phyloP scores from a whole-genome alignment of 2,888 invertebrate species.

The Pomacea canaliculata region DNA sequence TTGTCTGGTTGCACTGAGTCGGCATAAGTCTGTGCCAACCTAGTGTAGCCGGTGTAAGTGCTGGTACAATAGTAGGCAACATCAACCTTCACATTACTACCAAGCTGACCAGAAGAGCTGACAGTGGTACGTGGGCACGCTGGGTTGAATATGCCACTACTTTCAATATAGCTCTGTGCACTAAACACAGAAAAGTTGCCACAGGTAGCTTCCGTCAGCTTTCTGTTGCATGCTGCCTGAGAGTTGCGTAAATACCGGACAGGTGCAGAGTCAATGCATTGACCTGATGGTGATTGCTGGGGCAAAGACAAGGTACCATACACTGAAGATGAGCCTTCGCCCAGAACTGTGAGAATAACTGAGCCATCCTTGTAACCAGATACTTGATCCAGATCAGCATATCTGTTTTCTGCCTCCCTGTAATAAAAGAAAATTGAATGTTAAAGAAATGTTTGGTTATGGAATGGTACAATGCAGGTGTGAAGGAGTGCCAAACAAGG shows the following conservation, averaged over 20 bases:
- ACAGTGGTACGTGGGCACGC: slow-evolving; percentile 35
- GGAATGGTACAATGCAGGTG: too few species aligned
- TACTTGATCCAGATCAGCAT: slow-evolving; percentile 18
- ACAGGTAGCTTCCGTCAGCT: slow-evolving; percentile 46
- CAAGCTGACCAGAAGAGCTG: slow-evolving; percentile 2
- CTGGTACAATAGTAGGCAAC: slow-evolving; percentile 49
- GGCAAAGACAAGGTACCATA: slow-evolving; percentile 55
- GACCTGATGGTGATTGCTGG: slow-evolving; percentile 48
- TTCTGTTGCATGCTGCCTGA: slow-evolving; percentile 45
- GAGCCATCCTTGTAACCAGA: slow-evolving; percentile 46
- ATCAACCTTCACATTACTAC: slow-evolving; percentile 29
- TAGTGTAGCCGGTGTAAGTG: slow-evolving; percentile 38
- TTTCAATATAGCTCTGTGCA: slow-evolving; percentile 50
- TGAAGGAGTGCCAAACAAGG: too few species aligned
- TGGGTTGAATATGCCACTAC: slow-evolving; percentile 37
- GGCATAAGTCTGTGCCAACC: slow-evolving; percentile 29
- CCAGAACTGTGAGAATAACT: slow-evolving; percentile 37
- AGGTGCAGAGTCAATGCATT: slow-evolving; percentile 55
- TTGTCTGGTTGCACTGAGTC: slow-evolving; percentile 26
- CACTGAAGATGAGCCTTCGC: neutral
- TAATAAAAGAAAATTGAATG: neutral
- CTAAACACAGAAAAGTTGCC: slow-evolving; percentile 46
- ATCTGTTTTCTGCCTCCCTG: slow-evolving; percentile 44
- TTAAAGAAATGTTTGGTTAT: neutral
- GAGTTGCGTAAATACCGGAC: slow-evolving; percentile 55